Evolutionary conservation across 2,113 vertebrate species (phyloP), one percentile per base, ranked within the genome.

Genomic region (Salvelinus sp.): DNA sequence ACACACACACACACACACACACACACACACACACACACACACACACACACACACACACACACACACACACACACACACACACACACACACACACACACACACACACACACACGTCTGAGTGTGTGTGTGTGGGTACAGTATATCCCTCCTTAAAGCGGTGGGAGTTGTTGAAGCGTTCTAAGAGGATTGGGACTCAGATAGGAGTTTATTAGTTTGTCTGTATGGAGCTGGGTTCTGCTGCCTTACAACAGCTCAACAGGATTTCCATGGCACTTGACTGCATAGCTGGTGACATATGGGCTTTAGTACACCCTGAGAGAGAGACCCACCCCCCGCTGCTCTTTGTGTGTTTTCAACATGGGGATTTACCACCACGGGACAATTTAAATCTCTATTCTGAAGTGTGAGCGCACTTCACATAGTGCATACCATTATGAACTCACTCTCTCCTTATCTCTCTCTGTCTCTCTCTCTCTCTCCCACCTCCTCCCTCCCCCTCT

Each of bases 251-350:
- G 44, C 76, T 77, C 78, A 83, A 79, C 48, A 62, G 72, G 76
- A 83, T 83, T 86, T 83, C 33, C 82, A 83, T 83, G 84, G 72
- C 77, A 75, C 63, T 79, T 86, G 82, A 86, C 75, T 80, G 74
- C 50, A 9, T 66, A 20, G 22, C 72, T 64, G 66, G 38, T 54
- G 60, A 75, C 78, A 80, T 83, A 73, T 75, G 78, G 72, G 75
- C 66, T 73, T 66, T 48, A 70, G 14, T 47, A 44, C 30, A 70
- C 33, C 57, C 64, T 47, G 57, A 71, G 70, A 75, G 58, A 23
- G 60, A 18, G 25, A 12, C 25, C 63, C 25, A 4, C 6, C 65
- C 65, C 28, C 65, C 65, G 3, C 16, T 67, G 65, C 13, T 30
- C 65, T 69, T n/a, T 69, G 20, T 69, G 33, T 47, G 33, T 69